A percentile compares a stretch with the other conserved stretches of the same genome.
These are phyloP conservation scores for Chrysolina oricalcia DNA, from an alignment of 2,888 invertebrate species.

Conservation along the genomic window DNA sequence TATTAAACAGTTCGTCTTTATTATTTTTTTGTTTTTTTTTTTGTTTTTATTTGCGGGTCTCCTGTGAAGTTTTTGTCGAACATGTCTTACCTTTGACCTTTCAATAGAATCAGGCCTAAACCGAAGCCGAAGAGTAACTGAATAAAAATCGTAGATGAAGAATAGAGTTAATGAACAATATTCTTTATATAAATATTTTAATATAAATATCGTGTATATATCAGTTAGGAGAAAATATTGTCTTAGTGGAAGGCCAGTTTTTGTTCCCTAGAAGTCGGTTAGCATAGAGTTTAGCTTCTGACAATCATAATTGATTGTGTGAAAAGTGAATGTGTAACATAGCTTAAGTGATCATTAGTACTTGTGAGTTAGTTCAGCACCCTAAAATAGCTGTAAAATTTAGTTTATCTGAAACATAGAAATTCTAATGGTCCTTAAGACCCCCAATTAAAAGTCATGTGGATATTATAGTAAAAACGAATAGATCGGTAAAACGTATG, in stretches of 20 bases:
- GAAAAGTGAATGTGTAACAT: slow-evolving; percentile 7
- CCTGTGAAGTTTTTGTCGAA: slow-evolving; percentile 52
- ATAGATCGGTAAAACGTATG: no score
- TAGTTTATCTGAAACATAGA: not conserved
- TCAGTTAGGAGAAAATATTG: slow-evolving; percentile 20
- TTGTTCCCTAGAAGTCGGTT: slow-evolving; percentile 5
- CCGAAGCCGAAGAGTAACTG: not conserved
- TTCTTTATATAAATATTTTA: slow-evolving; percentile 38
- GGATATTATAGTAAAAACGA: no score
- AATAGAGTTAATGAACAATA: slow-evolving; percentile 12
- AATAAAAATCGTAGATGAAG: slow-evolving; percentile 4
- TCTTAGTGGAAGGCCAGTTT: slow-evolving; percentile 40
- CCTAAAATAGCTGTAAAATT: not conserved
- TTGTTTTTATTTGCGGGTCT: slow-evolving; percentile 54
- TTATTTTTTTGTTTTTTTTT: slow-evolving; percentile 61
- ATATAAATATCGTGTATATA: slow-evolving; percentile 36
- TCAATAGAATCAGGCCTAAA: slow-evolving; percentile 4
- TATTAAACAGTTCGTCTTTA: slow-evolving; percentile 61
- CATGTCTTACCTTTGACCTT: slow-evolving; percentile 19
- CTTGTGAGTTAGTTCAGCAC: not conserved
- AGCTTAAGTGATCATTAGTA: not conserved
- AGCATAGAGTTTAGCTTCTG: slow-evolving; percentile 19
- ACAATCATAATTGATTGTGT: slow-evolving; percentile 18
- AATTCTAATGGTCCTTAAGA: not conserved
- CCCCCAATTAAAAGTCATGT: no score